A percentile compares a stretch with the other conserved stretches of the same genome.
phyloP scores from a whole-genome alignment of 2,888 invertebrate genomes.

The Bembecia ichneumoniformis region DNA sequence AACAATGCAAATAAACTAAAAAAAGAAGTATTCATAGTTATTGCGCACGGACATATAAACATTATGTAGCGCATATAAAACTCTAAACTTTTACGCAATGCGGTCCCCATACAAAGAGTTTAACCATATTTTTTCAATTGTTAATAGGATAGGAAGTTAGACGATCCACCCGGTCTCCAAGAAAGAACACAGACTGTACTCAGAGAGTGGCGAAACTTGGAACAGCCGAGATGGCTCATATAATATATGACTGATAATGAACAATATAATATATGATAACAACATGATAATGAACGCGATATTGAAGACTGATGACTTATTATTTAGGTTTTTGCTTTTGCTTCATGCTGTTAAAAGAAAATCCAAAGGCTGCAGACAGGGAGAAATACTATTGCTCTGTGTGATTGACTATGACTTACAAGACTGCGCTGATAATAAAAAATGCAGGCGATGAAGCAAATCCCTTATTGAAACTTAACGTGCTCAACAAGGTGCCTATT shows the following conservation, averaged over 20 bases:
- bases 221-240: conserved; percentile 86
- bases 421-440: conserved; percentile 91
- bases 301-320: conserved; percentile 96
- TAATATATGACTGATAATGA: too few species aligned
- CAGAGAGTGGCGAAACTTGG: conserved; percentile 96
- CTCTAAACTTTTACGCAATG: too few species aligned
- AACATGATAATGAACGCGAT: conserved; percentile 94
- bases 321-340: conserved; percentile 97
- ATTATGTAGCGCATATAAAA: too few species aligned
- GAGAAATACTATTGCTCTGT: conserved; percentile 95
- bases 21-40: too few species aligned
- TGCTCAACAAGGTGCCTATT: conserved; percentile 88
- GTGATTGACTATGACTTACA: conserved; percentile 97
- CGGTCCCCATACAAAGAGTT: background rate
- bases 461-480: conserved; percentile 94
- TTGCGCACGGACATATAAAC: background rate
- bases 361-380: conserved; percentile 75
- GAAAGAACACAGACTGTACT: conserved; percentile 96
- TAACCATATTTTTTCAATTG: background rate
- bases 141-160: conserved; percentile 78
- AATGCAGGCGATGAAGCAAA: conserved; percentile 92
- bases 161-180: conserved; percentile 93
- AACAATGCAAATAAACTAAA: too few species aligned
- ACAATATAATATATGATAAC: conserved; percentile 93
- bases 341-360: conserved; percentile 88